Evolutionary conservation across 2,797 vertebrate genomes (phyloP), one percentile per base, ranked within the genome.

Genomic region (Xenentodon cancila): DNA sequence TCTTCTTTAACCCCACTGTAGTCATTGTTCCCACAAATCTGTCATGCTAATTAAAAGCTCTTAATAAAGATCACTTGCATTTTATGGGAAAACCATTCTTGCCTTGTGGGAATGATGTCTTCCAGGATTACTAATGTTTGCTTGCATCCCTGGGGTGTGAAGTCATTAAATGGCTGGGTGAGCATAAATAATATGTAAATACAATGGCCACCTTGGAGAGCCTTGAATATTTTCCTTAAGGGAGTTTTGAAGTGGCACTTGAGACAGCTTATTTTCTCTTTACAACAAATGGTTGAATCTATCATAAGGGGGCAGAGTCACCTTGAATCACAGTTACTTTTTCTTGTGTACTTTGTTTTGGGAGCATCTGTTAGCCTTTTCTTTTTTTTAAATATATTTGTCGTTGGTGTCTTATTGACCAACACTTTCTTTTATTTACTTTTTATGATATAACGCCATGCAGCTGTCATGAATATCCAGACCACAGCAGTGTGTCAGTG

Each of bases 131-230:
- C 62, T 30, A 13, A 45, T 53, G 75, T 68, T 78, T 59, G 55
- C 48, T 25, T 59, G 17, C 59, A 17, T 82, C 79, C 71, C 72
- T 49, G 0, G 64, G 58, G 80, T 68, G 58, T 54, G 48, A 18
- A 73, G 77, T 76, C 76, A 85, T 84, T 86, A 82, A 83, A 65
- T 66, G 79, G 67, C 66, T 76, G 79, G 65, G 50, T 77, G 77
- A 79, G 74, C 80, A 73, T 85, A 83, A 76, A 75, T 76, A 82
- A 71, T 70, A 75, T 83, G 76, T 76, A 85, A 86, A 89, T 83
- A 77, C 21, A 52, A 22, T 8, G 60, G 61, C 74, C 79, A 85
- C 82, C 79, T 87, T 84, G 82, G 75, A 77, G 68, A 48, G 69
- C 68, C 67, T 79, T 37, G 32, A 71, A 71, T 9, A 27, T 34